Base-by-base conservation (phyloP, 2,113 vertebrate species). In the Saguinus imperator region DNA sequence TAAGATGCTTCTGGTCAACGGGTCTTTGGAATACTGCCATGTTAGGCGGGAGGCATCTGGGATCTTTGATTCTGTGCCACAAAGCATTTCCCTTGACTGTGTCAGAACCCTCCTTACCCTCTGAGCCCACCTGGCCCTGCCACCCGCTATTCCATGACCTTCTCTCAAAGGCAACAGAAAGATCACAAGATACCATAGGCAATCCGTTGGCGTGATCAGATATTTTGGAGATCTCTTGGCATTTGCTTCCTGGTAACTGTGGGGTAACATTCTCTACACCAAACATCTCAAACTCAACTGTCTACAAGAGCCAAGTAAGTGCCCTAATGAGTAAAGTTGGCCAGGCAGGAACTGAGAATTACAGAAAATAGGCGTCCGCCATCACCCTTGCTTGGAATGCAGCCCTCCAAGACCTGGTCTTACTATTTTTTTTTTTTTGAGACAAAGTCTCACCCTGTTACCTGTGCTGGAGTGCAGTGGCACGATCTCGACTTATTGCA, bases 281-380 rank as follows among this genome's bases (percentile, higher is more conserved):
- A 82, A 72, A 68, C 70, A 18, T 14, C 9, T 27, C 58, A 61
- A 61, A 61, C 11, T 29, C 58, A 10, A 9, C 40, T 10, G 16
- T 43, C 58, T 14, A 0, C 0, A n/a, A 21, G 12, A 40, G 29
- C 6, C 52, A 7, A 6, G 27, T 9, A 1, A 10, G 37, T 11
- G 45, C 29, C 9, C n/a, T 27, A 20, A 7, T 4, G 27, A 40
- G 35, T 3, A 27, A 23, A 4, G 48, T 9, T 8, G 4, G 8
- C 2, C 3, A 13, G 32, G 21, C 4, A 10, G n/a, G 6, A 23
- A 25, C 14, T 21, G 40, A 23, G 3, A 20, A 23, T 55, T 32
- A 14, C 3, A 5, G 14, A 27, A 37, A 27, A 11, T 52, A 61
- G 58, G 25, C 25, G 4, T 61, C 58, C 3, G 13, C 43, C 6